Base-by-base conservation (phyloP, 2,797 vertebrate genomes). In the Acanthis flammea region DNA sequence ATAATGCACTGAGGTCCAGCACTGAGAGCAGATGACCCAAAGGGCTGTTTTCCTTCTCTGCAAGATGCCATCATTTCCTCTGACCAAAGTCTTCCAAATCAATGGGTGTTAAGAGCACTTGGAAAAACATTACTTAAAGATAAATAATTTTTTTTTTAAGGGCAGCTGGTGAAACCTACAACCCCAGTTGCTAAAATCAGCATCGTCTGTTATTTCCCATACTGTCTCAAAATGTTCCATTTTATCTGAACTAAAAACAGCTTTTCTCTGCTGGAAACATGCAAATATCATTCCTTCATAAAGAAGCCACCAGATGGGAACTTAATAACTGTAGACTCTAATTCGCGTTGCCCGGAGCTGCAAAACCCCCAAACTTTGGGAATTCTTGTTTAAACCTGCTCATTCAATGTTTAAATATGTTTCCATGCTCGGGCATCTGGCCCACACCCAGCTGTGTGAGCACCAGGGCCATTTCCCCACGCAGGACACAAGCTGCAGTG, bases 181-280 rank as follows among this genome's bases (percentile, higher is more conserved):
- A 72, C 80, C 88, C 92, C 75, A 91, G 88, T 95, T 92, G 91
- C 92, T 96, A 94, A 95, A 95, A 95, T 91, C 85, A 93, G 95
- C 94, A 86, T 97, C 94, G 41, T 96, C 96, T 97, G 95, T 94
- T 97, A 96, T 95, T 94, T 95, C 94, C 92, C 91, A 96, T 91
- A 73, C 76, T n/a, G 0, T 83, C 1, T 27, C 94, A 95, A 96
- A 97, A 94, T 94, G 95, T 97, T 96, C 95, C 89, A 86, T 95
- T 96, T 97, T 92, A 95, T 94, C 95, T 19, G 91, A 95, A 94
- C 93, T 93, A 92, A 93, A 94, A 96, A 90, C 96, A 97, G 97
- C 89, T 97, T 96, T 97, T 94, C 97, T 94, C 96, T 91, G 97
- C 95, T 97, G 96, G 96, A 97, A 97, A 96, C 95, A 96, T 95